Conservation (phyloP, 2,888 invertebrate species). For the Taphrorychus bicolor region DNA sequence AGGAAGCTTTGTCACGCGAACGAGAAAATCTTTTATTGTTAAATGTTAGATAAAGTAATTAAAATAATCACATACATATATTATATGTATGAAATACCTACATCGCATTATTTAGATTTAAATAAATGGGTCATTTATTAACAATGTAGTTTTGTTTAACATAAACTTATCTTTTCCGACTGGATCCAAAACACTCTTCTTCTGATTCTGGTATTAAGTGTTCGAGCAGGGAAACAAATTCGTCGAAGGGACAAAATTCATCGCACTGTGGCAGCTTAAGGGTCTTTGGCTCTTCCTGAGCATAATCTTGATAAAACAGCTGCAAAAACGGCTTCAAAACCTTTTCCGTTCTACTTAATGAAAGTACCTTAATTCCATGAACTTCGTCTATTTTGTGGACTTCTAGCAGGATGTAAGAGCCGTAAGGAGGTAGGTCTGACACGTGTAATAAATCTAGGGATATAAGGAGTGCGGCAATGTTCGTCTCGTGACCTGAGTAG, state of each 20-base stretch:
- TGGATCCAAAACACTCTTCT: slow-evolving; percentile 17
- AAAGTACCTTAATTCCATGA: slow-evolving; percentile 41
- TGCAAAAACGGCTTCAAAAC: slow-evolving; percentile 13
- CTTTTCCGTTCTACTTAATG: not conserved
- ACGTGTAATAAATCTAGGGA: slow-evolving; percentile 44
- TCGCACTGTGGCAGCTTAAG: slow-evolving; percentile 44
- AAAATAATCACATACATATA: slow-evolving; percentile 24
- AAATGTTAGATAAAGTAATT: slow-evolving; percentile 26
- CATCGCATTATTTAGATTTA: slow-evolving; percentile 29
- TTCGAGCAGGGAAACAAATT: slow-evolving; percentile 6
- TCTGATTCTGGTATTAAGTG: slow-evolving; percentile 11
- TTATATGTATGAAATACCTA: slow-evolving; percentile 28
- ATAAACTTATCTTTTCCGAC: not conserved
- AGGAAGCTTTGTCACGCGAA: not conserved
- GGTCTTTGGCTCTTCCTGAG: slow-evolving; percentile 43
- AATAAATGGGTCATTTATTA: slow-evolving; percentile 38
- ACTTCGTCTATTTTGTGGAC: slow-evolving; percentile 45
- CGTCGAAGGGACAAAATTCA: slow-evolving; percentile 11
- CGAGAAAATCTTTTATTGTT: slow-evolving; percentile 15
- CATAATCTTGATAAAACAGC: slow-evolving; percentile 44
- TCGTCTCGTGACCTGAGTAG: slow-evolving; percentile 54
- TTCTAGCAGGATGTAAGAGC: slow-evolving; percentile 50
- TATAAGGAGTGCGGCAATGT: slow-evolving; percentile 48
- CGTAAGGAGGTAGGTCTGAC: slow-evolving; percentile 50
- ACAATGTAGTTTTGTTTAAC: not conserved